Base-by-base conservation (phyloP, 2,797 vertebrate species). In the Anomalospiza imberbis region DNA sequence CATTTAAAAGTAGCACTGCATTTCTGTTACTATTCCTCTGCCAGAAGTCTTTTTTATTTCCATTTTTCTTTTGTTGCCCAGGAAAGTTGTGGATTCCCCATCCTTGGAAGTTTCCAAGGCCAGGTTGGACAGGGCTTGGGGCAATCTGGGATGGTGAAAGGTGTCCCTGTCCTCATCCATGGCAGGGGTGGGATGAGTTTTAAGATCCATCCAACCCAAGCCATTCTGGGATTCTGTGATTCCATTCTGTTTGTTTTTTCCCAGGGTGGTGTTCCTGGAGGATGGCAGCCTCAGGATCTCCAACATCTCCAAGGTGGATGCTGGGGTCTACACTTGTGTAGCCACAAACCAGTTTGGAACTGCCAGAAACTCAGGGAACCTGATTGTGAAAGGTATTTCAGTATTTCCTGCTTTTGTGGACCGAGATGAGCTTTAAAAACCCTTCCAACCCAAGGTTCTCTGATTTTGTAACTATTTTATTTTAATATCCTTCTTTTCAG, bases 331-430 rank as follows among this genome's bases (percentile, higher is more conserved):
- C 89, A 98, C 97, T 0, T 99, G 99, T 81, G 85, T 98, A 75
- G 99, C 98, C 73, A 98, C 97, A 26, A 99, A 99, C 97, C 98
- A 98, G 38, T 99, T 99, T 18, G 98, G 98, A 67, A 70, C 95
- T 21, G 98, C 98, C 45, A 98, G 98, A 97, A 98, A 97, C 88
- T 97, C 98, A 0, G 98, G 98, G 61, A 96, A 62, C 18, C 97
- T 99, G 92, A 42, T 98, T 51, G 98, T 99, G 28, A 99, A 99
- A 99, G 98, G 98, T 99, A 98, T 45, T 92, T 96, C 32, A 81
- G 62, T 36, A 44, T 93, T 84, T 55, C 21, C 26, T 97, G 95
- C 70, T 54, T 60, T 6, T 4, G 26, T 24, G n/a, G n/a, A 19
- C 12, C 0, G 1, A 34, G 20, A 32, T 13, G 60, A n/a, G 19